phyloP scores from a whole-genome alignment of 2,888 invertebrate species.

The Andricus curvator region DNA sequence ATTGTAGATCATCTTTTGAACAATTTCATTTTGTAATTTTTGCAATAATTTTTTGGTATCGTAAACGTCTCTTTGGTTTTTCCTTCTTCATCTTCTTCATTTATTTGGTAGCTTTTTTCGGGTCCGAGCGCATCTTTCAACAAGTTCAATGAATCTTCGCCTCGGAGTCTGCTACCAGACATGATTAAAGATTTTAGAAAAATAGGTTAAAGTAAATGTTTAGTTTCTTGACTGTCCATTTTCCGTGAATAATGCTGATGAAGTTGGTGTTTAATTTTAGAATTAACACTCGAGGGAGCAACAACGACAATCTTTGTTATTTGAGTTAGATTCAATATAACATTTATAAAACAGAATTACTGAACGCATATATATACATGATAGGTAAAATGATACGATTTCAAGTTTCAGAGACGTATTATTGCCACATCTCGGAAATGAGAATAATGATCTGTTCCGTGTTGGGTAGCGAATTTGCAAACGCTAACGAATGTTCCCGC shows the following conservation, averaged over 20 bases:
- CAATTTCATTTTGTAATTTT: constrained; percentile 5
- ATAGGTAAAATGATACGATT: background rate
- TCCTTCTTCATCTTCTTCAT: too few relatives aligned
- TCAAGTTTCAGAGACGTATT: background rate
- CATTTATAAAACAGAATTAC: background rate
- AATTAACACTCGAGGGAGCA: background rate
- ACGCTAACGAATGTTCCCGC: constrained; percentile 22
- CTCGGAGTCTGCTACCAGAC: background rate
- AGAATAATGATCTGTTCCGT: constrained; percentile 13
- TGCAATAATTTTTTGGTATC: background rate
- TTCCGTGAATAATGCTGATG: background rate
- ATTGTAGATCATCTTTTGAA: background rate
- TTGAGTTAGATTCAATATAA: background rate
- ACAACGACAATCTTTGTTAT: background rate
- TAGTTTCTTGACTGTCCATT: background rate
- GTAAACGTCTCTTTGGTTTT: too few relatives aligned
- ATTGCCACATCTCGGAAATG: constrained; percentile 7
- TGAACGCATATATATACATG: too few relatives aligned
- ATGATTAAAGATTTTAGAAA: background rate
- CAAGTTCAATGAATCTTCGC: constrained; percentile 45
- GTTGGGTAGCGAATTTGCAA: constrained; percentile 14
- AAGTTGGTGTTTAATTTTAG: constrained; percentile 1
- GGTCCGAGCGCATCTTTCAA: constrained; percentile 4
- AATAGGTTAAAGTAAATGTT: too few relatives aligned
- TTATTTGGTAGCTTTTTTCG: too few relatives aligned